A percentile compares a stretch with the other conserved stretches of the same genome.
phyloP scores from a whole-genome alignment of 2,888 invertebrate genomes.

The Cepaea hortensis region DNA sequence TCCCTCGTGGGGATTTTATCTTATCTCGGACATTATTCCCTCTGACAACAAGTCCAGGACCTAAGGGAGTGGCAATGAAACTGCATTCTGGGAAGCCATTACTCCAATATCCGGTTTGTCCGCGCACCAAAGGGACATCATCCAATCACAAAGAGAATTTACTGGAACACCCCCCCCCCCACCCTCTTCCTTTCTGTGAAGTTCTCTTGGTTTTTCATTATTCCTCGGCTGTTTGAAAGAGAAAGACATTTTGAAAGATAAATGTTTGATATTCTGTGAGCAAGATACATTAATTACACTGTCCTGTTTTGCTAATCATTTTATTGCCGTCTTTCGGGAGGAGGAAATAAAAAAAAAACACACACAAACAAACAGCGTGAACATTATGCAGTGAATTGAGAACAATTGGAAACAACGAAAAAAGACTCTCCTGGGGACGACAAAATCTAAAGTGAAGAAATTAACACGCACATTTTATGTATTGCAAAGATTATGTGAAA shows the following conservation, averaged over 20 bases:
- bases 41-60: conserved; percentile 1
- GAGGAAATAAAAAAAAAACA: not conserved
- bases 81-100: conserved; percentile 20
- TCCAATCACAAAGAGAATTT: not conserved
- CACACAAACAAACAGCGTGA: not conserved
- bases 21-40: conserved; percentile 22
- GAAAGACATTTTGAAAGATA: not conserved
- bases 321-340: not conserved
- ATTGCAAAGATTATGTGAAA: no score
- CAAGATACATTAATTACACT: conserved; percentile 4
- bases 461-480: no score
- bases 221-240: not conserved
- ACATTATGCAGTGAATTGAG: not conserved
- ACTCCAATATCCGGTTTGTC: conserved; percentile 8
- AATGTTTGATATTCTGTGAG: not conserved
- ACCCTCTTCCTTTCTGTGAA: not conserved
- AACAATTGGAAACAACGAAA: not conserved
- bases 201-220: conserved; percentile 3
- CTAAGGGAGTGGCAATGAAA: conserved; percentile 1
- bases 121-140: conserved; percentile 19
- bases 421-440: no score
- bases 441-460: no score
- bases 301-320: not conserved
- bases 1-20: not conserved
- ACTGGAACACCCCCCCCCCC: not conserved